A percentile compares a stretch with the other conserved stretches of the same genome.
phyloP scores from a whole-genome alignment of 2,888 invertebrate genomes.

The Drosophila suboccidentalis region DNA sequence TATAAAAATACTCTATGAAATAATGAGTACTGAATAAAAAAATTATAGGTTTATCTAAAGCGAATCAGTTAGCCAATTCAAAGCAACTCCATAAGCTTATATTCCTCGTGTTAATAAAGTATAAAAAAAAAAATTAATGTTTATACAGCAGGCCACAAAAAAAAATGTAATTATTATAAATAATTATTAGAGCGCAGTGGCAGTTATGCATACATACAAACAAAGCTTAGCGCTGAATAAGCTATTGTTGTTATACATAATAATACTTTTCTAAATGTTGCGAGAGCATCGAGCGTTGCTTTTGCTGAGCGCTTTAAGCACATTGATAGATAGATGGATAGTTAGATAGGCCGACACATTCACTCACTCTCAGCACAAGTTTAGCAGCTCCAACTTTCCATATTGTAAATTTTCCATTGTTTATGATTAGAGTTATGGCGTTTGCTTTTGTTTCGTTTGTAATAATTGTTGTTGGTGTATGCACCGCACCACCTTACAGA shows the following conservation, averaged over 20 bases:
- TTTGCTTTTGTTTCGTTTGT: slow-evolving; percentile 51
- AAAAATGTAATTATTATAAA: slow-evolving; percentile 76
- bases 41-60: neutral
- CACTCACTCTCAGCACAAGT: slow-evolving; percentile 9
- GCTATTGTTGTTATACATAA: slow-evolving; percentile 49
- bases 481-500: slow-evolving; percentile 26
- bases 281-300: slow-evolving; percentile 51
- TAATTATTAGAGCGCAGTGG: slow-evolving; percentile 80
- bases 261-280: slow-evolving; percentile 53
- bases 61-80: neutral
- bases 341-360: slow-evolving; percentile 32
- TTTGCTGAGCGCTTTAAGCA: slow-evolving; percentile 44
- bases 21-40: neutral
- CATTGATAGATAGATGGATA: slow-evolving; percentile 62
- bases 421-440: slow-evolving; percentile 68
- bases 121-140: slow-evolving; percentile 54
- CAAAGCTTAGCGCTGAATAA: slow-evolving; percentile 43
- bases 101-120: slow-evolving; percentile 11
- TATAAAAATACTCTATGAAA: slow-evolving; percentile 23
- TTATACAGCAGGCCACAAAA: slow-evolving; percentile 62
- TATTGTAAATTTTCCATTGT: slow-evolving; percentile 76
- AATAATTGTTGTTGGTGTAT: slow-evolving; percentile 24
- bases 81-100: slow-evolving; percentile 4
- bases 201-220: slow-evolving; percentile 48
- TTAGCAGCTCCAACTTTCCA: slow-evolving; percentile 58